Percentiles rank a stretch among this genome's conserved stretches.
phyloP scores from a whole-genome alignment of 2,113 vertebrate genomes.

The Oryzias celebensis region DNA sequence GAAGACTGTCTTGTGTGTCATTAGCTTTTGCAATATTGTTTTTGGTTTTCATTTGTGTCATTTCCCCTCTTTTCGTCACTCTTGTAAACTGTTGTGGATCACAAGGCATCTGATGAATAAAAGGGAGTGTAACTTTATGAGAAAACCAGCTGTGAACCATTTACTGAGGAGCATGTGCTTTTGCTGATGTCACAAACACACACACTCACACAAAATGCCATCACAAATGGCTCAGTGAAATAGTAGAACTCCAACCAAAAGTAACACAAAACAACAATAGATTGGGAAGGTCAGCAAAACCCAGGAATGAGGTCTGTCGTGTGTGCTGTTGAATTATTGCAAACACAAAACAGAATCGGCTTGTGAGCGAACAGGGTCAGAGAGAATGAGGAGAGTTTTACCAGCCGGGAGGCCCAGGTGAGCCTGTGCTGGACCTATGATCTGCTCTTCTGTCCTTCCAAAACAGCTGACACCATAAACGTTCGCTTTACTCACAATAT shows the following conservation, averaged over 20 bases:
- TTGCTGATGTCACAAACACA: not conserved
- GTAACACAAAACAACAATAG: constrained; percentile 6
- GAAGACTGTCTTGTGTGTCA: not conserved
- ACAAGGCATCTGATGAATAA: not conserved
- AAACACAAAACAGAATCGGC: constrained; percentile 9
- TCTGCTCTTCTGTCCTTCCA: too few species aligned
- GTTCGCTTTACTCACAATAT: too few species aligned
- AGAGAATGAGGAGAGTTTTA: constrained; percentile 12
- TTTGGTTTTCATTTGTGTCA: not conserved
- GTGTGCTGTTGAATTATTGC: not conserved
- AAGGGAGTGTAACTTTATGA: too few species aligned
- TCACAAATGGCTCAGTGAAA: not conserved
- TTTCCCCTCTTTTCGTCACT: not conserved
- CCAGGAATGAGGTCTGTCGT: constrained; percentile 2
- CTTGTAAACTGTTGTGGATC: not conserved
- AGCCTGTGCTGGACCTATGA: not conserved
- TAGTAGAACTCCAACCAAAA: not conserved
- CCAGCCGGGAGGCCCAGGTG: constrained; percentile 4
- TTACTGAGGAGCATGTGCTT: not conserved
- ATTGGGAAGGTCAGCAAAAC: constrained; percentile 7
- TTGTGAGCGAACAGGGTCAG: not conserved
- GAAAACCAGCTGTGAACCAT: not conserved
- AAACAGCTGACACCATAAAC: too few species aligned
- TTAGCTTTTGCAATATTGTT: not conserved
- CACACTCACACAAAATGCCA: not conserved